Evolutionary conservation across 2,888 invertebrate genomes (phyloP).

Genomic region (Eilema griseolum): DNA sequence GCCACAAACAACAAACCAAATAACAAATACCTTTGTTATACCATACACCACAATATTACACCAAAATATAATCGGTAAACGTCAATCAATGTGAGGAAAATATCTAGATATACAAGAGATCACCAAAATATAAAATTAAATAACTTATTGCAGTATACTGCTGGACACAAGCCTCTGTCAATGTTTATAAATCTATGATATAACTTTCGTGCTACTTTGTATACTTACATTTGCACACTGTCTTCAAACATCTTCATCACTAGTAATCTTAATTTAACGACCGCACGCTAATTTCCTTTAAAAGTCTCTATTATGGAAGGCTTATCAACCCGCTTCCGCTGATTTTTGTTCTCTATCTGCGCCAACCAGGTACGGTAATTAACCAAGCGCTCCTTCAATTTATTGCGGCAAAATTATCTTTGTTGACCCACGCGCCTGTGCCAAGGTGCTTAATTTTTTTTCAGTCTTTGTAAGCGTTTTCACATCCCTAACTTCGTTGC

Average conservation of each 20-base stretch:
- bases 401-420: constrained; percentile 78
- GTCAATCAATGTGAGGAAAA: too few species aligned
- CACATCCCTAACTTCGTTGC: constrained; percentile 49
- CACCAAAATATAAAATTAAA: too few species aligned
- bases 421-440: constrained; percentile 77
- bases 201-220: background rate
- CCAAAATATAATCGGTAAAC: too few species aligned
- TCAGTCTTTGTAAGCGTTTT: constrained; percentile 66
- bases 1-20: too few species aligned
- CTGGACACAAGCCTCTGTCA: too few species aligned
- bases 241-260: background rate
- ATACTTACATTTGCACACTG: background rate
- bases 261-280: constrained; percentile 58
- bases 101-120: too few species aligned
- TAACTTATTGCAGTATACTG: background rate
- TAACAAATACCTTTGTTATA: too few species aligned
- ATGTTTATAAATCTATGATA: too few species aligned
- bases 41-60: too few species aligned
- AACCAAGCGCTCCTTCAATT: constrained; percentile 72
- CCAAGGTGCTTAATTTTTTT: constrained; percentile 71
- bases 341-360: constrained; percentile 69
- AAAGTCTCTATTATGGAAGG: constrained; percentile 68
- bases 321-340: constrained; percentile 65
- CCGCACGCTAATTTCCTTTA: constrained; percentile 72
- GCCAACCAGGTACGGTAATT: constrained; percentile 71